Percentiles rank a stretch among this genome's conserved stretches.
These are phyloP conservation scores for Papilio aristodemus DNA, from an alignment of 1,140 invertebrate genomes.

Conservation along the genomic window DNA sequence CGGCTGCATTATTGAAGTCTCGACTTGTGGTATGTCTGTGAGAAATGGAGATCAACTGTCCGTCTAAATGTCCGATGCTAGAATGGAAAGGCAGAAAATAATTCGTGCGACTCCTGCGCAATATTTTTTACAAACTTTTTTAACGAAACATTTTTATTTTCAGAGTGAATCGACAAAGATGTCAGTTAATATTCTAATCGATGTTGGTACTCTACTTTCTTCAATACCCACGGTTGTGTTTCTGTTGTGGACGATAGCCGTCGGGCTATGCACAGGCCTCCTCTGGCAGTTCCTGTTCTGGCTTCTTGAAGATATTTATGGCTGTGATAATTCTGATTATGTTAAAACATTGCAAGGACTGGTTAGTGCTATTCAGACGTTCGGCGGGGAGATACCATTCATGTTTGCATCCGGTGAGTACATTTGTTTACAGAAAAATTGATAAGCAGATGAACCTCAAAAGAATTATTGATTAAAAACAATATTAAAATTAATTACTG, in stretches of 20 bases:
- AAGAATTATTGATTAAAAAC: too few relatives aligned
- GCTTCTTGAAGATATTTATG: slow-evolving; percentile 87
- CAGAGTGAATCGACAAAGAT: slow-evolving; percentile 83
- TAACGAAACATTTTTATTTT: slow-evolving; percentile 43
- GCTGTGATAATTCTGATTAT: slow-evolving; percentile 78
- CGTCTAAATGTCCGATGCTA: too few relatives aligned
- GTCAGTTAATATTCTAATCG: slow-evolving; percentile 83
- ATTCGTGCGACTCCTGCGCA: too few relatives aligned
- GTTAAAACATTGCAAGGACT: slow-evolving; percentile 91
- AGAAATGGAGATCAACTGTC: too few relatives aligned
- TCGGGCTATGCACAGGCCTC: slow-evolving; percentile 91
- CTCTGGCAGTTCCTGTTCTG: slow-evolving; percentile 95
- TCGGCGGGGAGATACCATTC: slow-evolving; percentile 93
- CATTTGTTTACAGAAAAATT: too few relatives aligned
- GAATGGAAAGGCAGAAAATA: too few relatives aligned
- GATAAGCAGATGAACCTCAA: too few relatives aligned
- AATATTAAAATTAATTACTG: too few relatives aligned
- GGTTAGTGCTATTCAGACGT: slow-evolving; percentile 89
- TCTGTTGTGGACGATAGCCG: slow-evolving; percentile 88
- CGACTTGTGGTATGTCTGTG: too few relatives aligned
- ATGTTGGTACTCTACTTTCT: slow-evolving; percentile 83
- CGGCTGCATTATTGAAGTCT: too few relatives aligned
- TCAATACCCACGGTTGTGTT: slow-evolving; percentile 85
- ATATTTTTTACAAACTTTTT: slow-evolving; percentile 24
- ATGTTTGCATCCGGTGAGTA: slow-evolving; percentile 89